Percentiles rank a stretch among this genome's conserved stretches.
These are phyloP conservation scores for Otolemur crassicaudatus DNA, from an alignment of 2,797 vertebrate species.

Conservation along the genomic window DNA sequence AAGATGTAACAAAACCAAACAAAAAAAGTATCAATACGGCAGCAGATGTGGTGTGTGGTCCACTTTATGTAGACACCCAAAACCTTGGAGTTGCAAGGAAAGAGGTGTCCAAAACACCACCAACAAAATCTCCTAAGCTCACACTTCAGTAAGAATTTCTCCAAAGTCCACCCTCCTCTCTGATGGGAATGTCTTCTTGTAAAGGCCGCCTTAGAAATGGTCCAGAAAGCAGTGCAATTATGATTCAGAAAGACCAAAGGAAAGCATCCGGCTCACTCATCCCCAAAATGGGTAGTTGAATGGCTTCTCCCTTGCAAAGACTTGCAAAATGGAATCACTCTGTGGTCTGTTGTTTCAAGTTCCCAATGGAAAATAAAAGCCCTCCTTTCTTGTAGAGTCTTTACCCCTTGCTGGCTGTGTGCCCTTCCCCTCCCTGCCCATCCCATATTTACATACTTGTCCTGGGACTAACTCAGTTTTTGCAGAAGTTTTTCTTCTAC, in stretches of 20 bases:
- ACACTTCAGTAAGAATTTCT: conserved; percentile 86
- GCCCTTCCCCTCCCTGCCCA: not conserved
- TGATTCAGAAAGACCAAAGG: conserved; percentile 53
- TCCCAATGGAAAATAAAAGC: conserved; percentile 85
- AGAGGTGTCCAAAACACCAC: conserved; percentile 81
- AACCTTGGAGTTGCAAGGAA: conserved; percentile 68
- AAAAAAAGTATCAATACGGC: conserved; percentile 87
- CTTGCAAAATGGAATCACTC: conserved; percentile 81
- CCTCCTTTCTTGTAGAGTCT: conserved; percentile 74
- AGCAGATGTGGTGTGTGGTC: conserved; percentile 88
- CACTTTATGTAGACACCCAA: conserved; percentile 84
- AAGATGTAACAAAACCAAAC: conserved; percentile 93
- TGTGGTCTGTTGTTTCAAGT: conserved; percentile 77
- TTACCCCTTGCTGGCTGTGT: conserved; percentile 54
- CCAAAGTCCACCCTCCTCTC: conserved; percentile 79
- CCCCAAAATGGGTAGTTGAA: conserved; percentile 65
- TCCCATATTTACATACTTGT: conserved; percentile 84
- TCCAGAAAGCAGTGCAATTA: conserved; percentile 83
- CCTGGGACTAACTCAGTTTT: conserved; percentile 94
- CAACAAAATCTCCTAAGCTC: conserved; percentile 83
- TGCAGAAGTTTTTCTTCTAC: conserved; percentile 97
- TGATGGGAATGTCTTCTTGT: conserved; percentile 81
- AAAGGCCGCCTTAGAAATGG: conserved; percentile 85
- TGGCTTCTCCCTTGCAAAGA: conserved; percentile 75
- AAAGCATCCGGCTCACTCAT: conserved; percentile 74